Percentiles rank a stretch among this genome's conserved stretches.
phyloP scores from a whole-genome alignment of 2,113 vertebrate genomes.

The Labrus mixtus region DNA sequence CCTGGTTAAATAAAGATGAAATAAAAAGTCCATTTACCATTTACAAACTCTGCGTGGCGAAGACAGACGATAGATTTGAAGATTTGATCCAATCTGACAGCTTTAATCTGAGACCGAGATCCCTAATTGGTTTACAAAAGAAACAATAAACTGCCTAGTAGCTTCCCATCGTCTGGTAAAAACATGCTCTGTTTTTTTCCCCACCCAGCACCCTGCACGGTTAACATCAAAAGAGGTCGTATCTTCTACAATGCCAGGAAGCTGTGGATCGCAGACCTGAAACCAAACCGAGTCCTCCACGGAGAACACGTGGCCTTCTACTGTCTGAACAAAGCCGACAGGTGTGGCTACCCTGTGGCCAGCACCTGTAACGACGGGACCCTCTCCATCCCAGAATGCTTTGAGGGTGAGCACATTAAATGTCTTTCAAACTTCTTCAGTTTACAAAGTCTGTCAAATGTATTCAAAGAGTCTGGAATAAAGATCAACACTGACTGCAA shows the following conservation, averaged over 20 bases:
- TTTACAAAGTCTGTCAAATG: too few species aligned
- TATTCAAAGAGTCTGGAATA: too few species aligned
- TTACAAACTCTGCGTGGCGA: too few species aligned
- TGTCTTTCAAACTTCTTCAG: too few species aligned
- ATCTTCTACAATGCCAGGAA: conserved; percentile 86
- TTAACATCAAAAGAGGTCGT: conserved; percentile 87
- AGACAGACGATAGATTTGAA: too few species aligned
- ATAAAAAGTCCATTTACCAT: too few species aligned
- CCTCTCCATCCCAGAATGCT: conserved; percentile 87
- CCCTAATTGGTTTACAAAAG: too few species aligned
- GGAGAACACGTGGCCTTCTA: conserved; percentile 87
- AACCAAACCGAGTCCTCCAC: conserved; percentile 87
- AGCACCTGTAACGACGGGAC: conserved; percentile 85
- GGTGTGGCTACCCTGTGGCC: conserved; percentile 87
- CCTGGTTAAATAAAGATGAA: too few species aligned
- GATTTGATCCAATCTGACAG: too few species aligned
- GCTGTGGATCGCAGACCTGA: conserved; percentile 84
- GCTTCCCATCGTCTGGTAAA: background rate
- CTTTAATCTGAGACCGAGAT: too few species aligned
- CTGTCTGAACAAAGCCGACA: conserved; percentile 87
- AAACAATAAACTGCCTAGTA: too few species aligned
- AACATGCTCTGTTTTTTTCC: background rate
- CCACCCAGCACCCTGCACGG: conserved; percentile 86
- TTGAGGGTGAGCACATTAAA: conserved; percentile 80
- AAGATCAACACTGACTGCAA: too few species aligned